Evolutionary conservation across 30 jellyfish, hydroid and myxozoan genomes (phyloP).

Genomic region (Chironex yamaguchii): DNA sequence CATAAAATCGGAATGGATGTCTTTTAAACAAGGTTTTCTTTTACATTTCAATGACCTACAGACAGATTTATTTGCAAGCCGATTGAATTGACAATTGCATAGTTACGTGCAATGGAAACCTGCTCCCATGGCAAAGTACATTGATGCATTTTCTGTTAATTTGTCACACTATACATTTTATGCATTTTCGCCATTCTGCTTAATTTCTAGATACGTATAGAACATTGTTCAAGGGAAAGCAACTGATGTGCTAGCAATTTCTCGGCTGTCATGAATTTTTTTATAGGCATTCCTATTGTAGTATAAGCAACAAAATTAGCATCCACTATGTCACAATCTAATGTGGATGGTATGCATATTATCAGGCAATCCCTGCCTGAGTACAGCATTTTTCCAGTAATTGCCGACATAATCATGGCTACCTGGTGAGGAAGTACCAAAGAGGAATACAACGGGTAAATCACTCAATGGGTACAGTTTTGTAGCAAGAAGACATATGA

Average conservation of each 20-base stretch:
- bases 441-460: constrained; percentile 23
- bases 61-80: constrained; percentile 31
- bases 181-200: constrained; percentile 63
- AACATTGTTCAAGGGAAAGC: constrained; percentile 24
- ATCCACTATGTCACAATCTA: constrained; percentile 22
- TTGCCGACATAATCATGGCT: constrained; percentile 19
- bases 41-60: not conserved
- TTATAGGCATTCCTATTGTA: constrained; percentile 21
- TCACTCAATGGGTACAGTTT: constrained; percentile 14
- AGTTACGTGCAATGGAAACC: constrained; percentile 52
- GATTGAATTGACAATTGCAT: constrained; percentile 30
- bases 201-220: constrained; percentile 35
- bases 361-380: constrained; percentile 45
- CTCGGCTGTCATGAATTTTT: constrained; percentile 5
- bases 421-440: constrained; percentile 38
- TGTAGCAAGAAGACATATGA: constrained; percentile 26
- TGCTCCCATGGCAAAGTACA: constrained; percentile 26
- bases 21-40: not conserved
- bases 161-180: constrained; percentile 16
- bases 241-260: constrained; percentile 3
- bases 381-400: constrained; percentile 17
- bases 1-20: constrained; percentile 40
- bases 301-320: not conserved
- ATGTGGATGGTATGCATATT: constrained; percentile 27
- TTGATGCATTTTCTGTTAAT: constrained; percentile 45